Base-by-base conservation (phyloP, 2,113 vertebrate species). In the Polypterus senegalus region DNA sequence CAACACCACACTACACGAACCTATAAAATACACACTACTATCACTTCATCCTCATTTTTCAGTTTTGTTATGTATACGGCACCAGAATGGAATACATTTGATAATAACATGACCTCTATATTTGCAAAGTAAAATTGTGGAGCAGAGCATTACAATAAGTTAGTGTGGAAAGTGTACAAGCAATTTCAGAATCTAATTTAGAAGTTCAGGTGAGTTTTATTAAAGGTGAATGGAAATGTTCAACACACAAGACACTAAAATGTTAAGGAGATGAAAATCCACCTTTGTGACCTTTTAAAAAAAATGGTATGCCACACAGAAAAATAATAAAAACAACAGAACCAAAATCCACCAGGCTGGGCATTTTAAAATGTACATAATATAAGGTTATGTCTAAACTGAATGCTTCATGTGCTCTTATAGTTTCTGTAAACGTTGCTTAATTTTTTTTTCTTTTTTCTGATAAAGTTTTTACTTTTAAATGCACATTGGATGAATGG, bases 151-250 rank as follows among this genome's bases (percentile, higher is more conserved):
- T 61, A 74, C 27, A 67, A 27, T 27, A 27, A 27, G 27, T 27
- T 27, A 27, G 27, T 27, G 27, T 27, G 27, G 66, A n/a, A 60
- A 64, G 70, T 66, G 54, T 64, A 61, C 69, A 71, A 80, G 83
- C 83, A 77, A 86, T 88, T 80, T 83, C 71, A 64, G 73, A 76
- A 71, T 71, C 82, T 86, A 84, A 79, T 83, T 83, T 73, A 72
- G 70, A 74, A 65, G 62, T 69, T 68, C 71, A 60, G 69, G 70
- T 60, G 62, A 69, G 44, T 63, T 44, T 73, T 67, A 65, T 70
- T 80, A 75, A 71, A 77, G 72, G 76, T 68, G 81, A 87, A 81
- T 73, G 78, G 78, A 77, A 76, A 70, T 65, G 73, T 77, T 80
- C 70, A 49, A 78, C 27, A 67, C 71, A 66, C 61, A 27, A 5